A percentile compares a stretch with the other conserved stretches of the same genome.
Conservation (phyloP, 2,888 invertebrate species). For the Drosophila putrida region DNA sequence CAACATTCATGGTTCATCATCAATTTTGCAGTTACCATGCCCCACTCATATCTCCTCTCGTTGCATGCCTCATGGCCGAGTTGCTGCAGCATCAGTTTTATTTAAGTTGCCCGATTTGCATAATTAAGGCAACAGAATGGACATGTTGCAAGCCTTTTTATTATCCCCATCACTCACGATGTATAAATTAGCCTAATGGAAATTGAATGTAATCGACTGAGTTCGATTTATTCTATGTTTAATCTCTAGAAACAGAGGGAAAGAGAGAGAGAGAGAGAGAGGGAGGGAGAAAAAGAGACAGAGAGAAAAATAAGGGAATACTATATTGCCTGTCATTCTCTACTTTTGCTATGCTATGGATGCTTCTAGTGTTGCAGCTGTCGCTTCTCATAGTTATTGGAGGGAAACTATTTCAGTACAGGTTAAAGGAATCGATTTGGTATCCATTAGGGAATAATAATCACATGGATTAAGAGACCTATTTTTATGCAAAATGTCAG, state of each 20-base stretch:
- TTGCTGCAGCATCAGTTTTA: constrained; percentile 21
- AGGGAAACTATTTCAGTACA: not conserved
- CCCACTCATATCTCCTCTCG: constrained; percentile 4
- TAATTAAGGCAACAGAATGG: constrained; percentile 47
- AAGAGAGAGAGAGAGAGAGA: not conserved
- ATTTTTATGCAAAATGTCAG: too few relatives aligned
- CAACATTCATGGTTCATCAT: constrained; percentile 31
- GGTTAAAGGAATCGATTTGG: not conserved
- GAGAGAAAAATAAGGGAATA: not conserved
- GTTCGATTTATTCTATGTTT: constrained; percentile 3
- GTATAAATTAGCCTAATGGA: constrained; percentile 55
- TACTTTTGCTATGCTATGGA: not conserved
- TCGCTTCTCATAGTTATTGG: not conserved
- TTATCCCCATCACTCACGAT: constrained; percentile 23
- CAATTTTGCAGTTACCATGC: constrained; percentile 43
- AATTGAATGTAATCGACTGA: constrained; percentile 36
- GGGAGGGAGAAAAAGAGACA: not conserved
- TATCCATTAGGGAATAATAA: not conserved
- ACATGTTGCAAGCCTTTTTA: constrained; percentile 19
- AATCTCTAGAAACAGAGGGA: not conserved
- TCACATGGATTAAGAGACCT: not conserved
- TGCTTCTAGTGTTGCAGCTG: constrained; percentile 1
- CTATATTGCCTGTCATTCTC: not conserved
- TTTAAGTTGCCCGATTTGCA: constrained; percentile 53
- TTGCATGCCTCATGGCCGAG: not conserved